A percentile compares a stretch with the other conserved stretches of the same genome.
phyloP scores from a whole-genome alignment of 2,888 invertebrate genomes.

The Leptogaster cylindrica region DNA sequence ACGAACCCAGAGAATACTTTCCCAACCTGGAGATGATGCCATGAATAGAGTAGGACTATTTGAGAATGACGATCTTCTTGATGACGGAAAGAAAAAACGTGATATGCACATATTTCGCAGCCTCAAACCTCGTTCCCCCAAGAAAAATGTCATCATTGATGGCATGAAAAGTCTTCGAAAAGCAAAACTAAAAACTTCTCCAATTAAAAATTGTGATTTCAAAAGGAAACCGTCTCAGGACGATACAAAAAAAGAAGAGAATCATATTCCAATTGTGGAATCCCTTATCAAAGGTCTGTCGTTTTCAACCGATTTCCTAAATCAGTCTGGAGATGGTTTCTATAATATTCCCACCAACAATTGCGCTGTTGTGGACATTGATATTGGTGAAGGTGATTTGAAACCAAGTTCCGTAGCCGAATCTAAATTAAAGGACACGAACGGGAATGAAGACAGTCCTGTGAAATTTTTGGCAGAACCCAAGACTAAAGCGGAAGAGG shows the following conservation, averaged over 20 bases:
- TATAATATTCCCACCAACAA: constrained; percentile 61
- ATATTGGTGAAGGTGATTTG: constrained; percentile 36
- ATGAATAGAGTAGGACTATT: constrained; percentile 52
- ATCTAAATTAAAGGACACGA: constrained; percentile 45
- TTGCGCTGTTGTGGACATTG: constrained; percentile 48
- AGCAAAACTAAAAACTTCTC: constrained; percentile 51
- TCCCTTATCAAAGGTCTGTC: constrained; percentile 57
- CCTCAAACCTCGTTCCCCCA: constrained; percentile 56
- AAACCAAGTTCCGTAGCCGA: constrained; percentile 11
- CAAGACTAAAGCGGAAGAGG: constrained; percentile 57
- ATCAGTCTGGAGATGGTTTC: constrained; percentile 49
- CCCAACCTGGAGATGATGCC: constrained; percentile 50
- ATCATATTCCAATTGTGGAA: constrained; percentile 53
- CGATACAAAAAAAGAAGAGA: constrained; percentile 46
- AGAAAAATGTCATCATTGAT: constrained; percentile 53
- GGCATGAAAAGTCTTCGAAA: constrained; percentile 58
- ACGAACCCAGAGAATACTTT: constrained; percentile 43
- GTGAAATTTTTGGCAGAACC: constrained; percentile 1
- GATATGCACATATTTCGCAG: constrained; percentile 55
- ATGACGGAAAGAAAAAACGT: constrained; percentile 53
- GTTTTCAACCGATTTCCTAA: constrained; percentile 59
- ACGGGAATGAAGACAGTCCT: constrained; percentile 9
- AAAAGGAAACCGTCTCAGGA: constrained; percentile 46
- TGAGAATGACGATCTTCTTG: constrained; percentile 37
- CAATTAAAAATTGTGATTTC: constrained; percentile 51